A percentile compares a stretch with the other conserved stretches of the same genome.
Conservation (phyloP, 2,888 invertebrate species). For the Drosophila prolongata region DNA sequence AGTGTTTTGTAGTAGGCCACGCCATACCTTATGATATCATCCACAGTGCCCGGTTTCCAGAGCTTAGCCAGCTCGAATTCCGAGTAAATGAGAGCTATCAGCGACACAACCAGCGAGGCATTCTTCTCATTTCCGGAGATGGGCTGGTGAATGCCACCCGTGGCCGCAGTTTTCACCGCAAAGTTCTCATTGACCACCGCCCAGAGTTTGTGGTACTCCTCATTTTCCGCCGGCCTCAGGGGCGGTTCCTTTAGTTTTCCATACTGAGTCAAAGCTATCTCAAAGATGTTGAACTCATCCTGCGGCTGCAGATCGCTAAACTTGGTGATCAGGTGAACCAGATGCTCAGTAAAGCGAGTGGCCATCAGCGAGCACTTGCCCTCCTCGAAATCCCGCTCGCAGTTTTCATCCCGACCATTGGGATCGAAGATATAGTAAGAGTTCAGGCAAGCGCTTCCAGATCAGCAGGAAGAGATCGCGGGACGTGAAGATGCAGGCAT, state of each 20-base stretch:
- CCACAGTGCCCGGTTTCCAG: conserved; percentile 87
- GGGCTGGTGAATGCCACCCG: conserved; percentile 77
- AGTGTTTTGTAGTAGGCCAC: conserved; percentile 73
- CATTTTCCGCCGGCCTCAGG: conserved; percentile 27
- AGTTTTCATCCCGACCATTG: conserved; percentile 81
- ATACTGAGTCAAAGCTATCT: conserved; percentile 74
- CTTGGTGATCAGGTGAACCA: conserved; percentile 80
- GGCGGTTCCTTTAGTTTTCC: conserved; percentile 70
- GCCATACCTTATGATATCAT: conserved; percentile 83
- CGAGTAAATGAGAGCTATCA: conserved; percentile 87
- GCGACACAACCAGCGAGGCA: conserved; percentile 87
- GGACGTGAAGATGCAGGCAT: conserved; percentile 74
- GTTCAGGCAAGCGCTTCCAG: conserved; percentile 86
- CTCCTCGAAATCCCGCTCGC: conserved; percentile 71
- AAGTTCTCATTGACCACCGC: conserved; percentile 79
- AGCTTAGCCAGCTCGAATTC: conserved; percentile 88
- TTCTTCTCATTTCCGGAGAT: conserved; percentile 82
- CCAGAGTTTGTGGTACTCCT: conserved; percentile 69
- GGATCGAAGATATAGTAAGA: conserved; percentile 88
- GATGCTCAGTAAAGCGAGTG: conserved; percentile 74
- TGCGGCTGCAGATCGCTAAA: conserved; percentile 65
- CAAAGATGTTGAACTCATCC: conserved; percentile 78
- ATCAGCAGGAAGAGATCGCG: conserved; percentile 76
- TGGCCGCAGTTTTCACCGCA: conserved; percentile 80
- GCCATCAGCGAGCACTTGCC: conserved; percentile 86